Evolutionary conservation across 1,140 invertebrate genomes (phyloP).

Genomic region (Aphaenogaster ashmeadi): DNA sequence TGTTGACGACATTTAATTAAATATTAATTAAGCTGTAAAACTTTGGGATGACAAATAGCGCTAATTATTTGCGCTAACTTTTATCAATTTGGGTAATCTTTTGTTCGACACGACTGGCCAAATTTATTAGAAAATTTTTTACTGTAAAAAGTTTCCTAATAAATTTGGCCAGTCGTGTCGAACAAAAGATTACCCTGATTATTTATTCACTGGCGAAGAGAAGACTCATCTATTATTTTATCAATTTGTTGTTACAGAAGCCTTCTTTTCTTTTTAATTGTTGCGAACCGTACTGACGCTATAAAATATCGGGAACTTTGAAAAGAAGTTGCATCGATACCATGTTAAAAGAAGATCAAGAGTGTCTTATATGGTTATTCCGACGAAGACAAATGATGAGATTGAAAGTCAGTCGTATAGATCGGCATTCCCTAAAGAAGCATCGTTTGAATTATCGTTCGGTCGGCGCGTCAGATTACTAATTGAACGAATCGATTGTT

Average conservation of each 20-base stretch:
- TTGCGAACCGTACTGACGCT: neutral
- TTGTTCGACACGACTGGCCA: too few species aligned
- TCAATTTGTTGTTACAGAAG: neutral
- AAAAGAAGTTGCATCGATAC: neutral
- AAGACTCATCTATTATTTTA: too few species aligned
- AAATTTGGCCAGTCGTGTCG: too few species aligned
- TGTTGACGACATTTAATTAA: neutral
- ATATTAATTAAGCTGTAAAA: neutral
- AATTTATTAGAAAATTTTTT: too few species aligned
- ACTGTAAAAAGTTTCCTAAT: too few species aligned
- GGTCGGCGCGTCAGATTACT: constrained; percentile 68
- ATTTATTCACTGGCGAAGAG: too few species aligned
- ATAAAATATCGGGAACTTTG: neutral
- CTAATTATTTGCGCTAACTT: neutral
- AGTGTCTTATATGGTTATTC: neutral
- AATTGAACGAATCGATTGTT: constrained; percentile 79
- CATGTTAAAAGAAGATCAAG: neutral
- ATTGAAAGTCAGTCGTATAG: constrained; percentile 6
- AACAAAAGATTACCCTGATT: too few species aligned
- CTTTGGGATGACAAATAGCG: neutral
- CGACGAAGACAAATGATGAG: neutral
- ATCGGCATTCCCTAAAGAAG: neutral
- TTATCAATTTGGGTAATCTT: constrained; percentile 2
- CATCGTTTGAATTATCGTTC: constrained; percentile 10
- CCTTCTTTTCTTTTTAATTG: neutral